Evolutionary conservation across 2,888 invertebrate genomes (phyloP), one percentile per base, ranked within the genome.

Genomic region (Halictus quadricinctus): DNA sequence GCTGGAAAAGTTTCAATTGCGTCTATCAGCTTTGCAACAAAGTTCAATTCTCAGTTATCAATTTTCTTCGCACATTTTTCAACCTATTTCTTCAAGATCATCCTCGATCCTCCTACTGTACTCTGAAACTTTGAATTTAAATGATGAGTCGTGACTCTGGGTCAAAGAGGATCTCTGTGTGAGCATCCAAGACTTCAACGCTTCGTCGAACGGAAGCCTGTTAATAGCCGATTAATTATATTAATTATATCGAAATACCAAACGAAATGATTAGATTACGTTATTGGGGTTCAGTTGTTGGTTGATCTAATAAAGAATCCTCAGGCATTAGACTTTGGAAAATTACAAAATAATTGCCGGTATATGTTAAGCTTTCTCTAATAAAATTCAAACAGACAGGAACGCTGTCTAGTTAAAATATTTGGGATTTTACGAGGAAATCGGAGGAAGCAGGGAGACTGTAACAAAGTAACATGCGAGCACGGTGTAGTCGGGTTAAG

Each of bases 401-500:
- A 54, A 60, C 13, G 13, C 6, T 4, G 1, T 29, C 15, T 29
- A 7, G 25, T 15, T 29, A 15, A 15, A 64, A 64, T 64, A 64
- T 64, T 64, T 29, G 25, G 15, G 15, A 7, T 64, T 64, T 64
- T 29, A 64, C 29, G 6, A 13, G 43, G 75, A 72, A 50, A 29
- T 72, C 13, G 48, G 15, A 21, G 10, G 64, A 54, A 3, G 13
- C 10, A 6, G 10, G n/a, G 25, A 25, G 48, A 21, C 8, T n/a
- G 74, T 13, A 50, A 64, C 58, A 36, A 54, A 72, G 54, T 54
- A 54, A 43, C 72, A 72, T 76, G 72, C 46, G 64, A 15, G 29
- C 54, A 18, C 18, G 36, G 10, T 25, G 36, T 48, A 29, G 48
- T 29, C 72, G 79, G 66, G 69, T 81, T 73, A 81, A 74, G 48